These are phyloP conservation scores for Puffinus mauretanicus DNA, from an alignment of 2,113 vertebrate species.

Conservation along the genomic window DNA sequence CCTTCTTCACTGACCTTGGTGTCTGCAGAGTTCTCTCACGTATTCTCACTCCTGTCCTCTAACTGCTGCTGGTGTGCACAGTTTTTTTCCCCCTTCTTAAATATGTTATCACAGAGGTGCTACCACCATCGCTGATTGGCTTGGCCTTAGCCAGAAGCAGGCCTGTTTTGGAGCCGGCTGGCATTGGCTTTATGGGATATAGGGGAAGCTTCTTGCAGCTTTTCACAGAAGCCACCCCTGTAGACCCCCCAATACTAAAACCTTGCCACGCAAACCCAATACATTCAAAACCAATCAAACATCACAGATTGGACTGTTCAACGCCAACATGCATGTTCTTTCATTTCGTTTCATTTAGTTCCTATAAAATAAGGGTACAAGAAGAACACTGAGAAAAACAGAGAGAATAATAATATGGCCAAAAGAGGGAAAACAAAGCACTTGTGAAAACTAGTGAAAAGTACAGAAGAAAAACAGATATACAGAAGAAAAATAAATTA, in stretches of 20 bases:
- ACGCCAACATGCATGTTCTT: rapidly evolving
- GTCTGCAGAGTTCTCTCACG: background rate
- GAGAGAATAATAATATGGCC: background rate
- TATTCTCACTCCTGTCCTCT: background rate
- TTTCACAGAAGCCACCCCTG: background rate
- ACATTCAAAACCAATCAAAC: background rate
- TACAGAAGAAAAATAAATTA: background rate
- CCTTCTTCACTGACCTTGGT: background rate
- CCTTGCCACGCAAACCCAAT: background rate
- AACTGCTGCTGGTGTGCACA: too few species aligned
- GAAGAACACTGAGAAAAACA: background rate
- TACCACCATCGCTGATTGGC: background rate
- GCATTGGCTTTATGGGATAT: background rate
- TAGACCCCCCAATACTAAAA: background rate
- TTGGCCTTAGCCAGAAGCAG: background rate
- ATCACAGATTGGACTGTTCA: background rate
- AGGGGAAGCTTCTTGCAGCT: background rate
- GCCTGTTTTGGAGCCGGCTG: background rate
- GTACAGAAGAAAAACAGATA: background rate
- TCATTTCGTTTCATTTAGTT: background rate
- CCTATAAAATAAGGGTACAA: background rate
- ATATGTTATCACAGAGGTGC: background rate
- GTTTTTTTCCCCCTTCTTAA: background rate
- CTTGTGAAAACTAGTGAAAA: background rate
- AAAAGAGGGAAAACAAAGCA: background rate